A percentile compares a stretch with the other conserved stretches of the same genome.
phyloP scores from a whole-genome alignment of 2,113 vertebrate genomes.

The Paedocypris sp. region DNA sequence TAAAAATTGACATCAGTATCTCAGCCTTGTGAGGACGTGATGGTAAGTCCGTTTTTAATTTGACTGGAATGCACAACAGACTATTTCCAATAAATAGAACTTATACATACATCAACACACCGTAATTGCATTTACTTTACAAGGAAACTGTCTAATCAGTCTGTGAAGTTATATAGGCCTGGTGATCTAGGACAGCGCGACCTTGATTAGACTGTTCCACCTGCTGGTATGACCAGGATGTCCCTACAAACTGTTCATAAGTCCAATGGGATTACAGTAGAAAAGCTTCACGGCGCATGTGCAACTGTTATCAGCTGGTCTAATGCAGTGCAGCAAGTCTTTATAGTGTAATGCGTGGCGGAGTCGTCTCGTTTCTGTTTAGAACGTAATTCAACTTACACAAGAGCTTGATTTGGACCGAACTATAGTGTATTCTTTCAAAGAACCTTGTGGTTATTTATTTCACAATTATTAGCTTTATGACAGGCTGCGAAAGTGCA shows the following conservation, averaged over 20 bases:
- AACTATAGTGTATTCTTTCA: slow-evolving; percentile 1
- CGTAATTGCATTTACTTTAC: neutral
- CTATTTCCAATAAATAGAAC: too few species aligned
- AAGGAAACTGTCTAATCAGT: neutral
- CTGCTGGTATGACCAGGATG: slow-evolving; percentile 36
- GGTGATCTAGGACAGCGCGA: slow-evolving; percentile 18
- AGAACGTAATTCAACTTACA: slow-evolving; percentile 20
- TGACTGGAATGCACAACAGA: too few species aligned
- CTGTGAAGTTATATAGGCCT: neutral
- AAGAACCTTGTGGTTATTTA: slow-evolving; percentile 16
- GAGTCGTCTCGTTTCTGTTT: slow-evolving; percentile 13
- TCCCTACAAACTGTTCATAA: slow-evolving; percentile 3
- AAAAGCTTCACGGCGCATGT: neutral
- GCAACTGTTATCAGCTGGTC: neutral
- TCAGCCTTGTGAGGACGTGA: too few species aligned
- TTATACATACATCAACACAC: too few species aligned
- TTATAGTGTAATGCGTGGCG: slow-evolving; percentile 4
- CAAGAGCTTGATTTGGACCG: slow-evolving; percentile 2
- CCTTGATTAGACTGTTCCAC: slow-evolving; percentile 28
- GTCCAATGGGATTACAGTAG: neutral
- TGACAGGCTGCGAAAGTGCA: neutral
- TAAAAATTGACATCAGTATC: too few species aligned
- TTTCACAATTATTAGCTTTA: slow-evolving; percentile 2
- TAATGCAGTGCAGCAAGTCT: neutral
- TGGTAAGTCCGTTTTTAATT: too few species aligned